A percentile compares a stretch with the other conserved stretches of the same genome.
These are phyloP conservation scores for Phoenicopterus ruber DNA, from an alignment of 2,113 vertebrate genomes.

Conservation along the genomic window DNA sequence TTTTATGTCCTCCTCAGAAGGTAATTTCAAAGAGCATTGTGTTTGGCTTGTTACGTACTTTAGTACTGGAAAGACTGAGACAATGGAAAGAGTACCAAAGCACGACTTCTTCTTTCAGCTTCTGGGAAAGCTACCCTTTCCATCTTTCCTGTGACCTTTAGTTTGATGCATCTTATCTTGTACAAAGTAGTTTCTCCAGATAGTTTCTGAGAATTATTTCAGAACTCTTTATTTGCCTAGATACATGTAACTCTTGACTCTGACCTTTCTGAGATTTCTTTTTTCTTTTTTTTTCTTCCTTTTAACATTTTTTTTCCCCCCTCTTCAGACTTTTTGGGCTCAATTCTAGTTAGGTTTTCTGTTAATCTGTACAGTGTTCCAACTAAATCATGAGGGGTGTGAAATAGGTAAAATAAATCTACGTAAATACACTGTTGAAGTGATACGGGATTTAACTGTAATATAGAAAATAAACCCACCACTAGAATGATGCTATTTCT, in stretches of 20 bases:
- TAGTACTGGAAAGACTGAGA: background rate
- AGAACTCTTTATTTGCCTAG: background rate
- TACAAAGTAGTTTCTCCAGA: background rate
- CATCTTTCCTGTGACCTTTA: background rate
- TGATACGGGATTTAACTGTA: background rate
- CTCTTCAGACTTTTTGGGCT: background rate
- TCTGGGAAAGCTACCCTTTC: background rate
- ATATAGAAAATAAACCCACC: no score
- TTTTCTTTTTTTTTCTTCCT: background rate
- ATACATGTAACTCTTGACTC: background rate
- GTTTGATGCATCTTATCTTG: background rate
- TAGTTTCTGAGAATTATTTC: background rate
- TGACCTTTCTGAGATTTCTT: background rate
- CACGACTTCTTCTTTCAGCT: background rate
- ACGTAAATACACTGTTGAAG: background rate
- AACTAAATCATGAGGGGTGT: background rate
- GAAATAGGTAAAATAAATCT: background rate
- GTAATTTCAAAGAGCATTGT: constrained; percentile 4
- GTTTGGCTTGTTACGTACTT: background rate
- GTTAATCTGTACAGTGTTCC: background rate
- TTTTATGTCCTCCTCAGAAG: background rate
- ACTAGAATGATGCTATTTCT: no score
- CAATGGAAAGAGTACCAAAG: background rate
- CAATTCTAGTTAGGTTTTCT: background rate
- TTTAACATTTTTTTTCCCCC: background rate